Conservation (phyloP, 2,113 vertebrate genomes). For the Arizona elegans region DNA sequence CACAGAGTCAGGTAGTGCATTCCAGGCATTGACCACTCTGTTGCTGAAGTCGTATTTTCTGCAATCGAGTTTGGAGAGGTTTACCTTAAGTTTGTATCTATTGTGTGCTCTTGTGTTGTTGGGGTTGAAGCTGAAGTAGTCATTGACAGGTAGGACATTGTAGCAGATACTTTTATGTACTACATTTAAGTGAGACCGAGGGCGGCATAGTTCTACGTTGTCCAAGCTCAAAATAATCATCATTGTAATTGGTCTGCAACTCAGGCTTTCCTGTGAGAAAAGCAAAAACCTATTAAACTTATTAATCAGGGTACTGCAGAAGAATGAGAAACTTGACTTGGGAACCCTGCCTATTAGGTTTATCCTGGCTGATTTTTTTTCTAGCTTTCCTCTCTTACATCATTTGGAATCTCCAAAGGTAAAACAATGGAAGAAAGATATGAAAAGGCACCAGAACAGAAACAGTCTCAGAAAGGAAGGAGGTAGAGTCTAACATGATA, state of each 20-base stretch:
- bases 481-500: not conserved
- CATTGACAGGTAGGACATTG: too few species aligned
- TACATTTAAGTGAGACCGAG: too few species aligned
- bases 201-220: too few species aligned
- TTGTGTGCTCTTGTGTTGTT: too few species aligned
- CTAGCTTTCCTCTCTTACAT: not conserved
- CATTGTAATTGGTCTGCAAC: not conserved
- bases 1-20: too few species aligned
- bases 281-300: not conserved
- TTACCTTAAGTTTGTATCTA: too few species aligned
- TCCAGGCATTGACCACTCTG: too few species aligned
- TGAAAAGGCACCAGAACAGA: not conserved
- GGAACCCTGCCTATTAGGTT: not conserved
- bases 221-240: not conserved
- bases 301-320: not conserved
- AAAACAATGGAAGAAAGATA: not conserved
- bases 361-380: not conserved
- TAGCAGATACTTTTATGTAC: too few species aligned
- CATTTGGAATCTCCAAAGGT: not conserved
- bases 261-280: not conserved
- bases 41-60: too few species aligned
- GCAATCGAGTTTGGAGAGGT: too few species aligned
- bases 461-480: not conserved
- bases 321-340: not conserved
- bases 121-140: too few species aligned